phyloP scores from a whole-genome alignment of 2,888 invertebrate species.

The Apamea epomidion region DNA sequence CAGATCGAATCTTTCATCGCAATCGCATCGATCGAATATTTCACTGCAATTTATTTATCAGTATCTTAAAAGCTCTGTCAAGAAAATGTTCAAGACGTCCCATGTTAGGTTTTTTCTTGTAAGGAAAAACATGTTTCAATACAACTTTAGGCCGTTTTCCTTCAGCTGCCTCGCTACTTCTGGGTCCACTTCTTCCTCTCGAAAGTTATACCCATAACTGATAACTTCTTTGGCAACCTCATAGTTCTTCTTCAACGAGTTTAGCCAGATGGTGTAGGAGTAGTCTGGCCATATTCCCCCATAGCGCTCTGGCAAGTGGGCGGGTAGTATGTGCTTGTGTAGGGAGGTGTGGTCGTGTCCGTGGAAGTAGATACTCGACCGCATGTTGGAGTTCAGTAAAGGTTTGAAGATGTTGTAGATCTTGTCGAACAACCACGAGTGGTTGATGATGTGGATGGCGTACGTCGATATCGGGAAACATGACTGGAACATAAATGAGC shows the following conservation, averaged over 20 bases:
- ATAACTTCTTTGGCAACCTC: conserved; percentile 91
- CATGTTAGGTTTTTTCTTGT: background rate
- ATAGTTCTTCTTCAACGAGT: conserved; percentile 90
- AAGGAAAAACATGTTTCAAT: conserved; percentile 61
- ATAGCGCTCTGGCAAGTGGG: conserved; percentile 93
- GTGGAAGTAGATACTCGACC: conserved; percentile 92
- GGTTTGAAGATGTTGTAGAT: conserved; percentile 95
- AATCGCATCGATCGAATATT: too few species aligned
- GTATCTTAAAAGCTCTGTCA: background rate
- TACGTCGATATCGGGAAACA: conserved; percentile 93
- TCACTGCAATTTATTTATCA: background rate
- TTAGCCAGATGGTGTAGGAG: conserved; percentile 94
- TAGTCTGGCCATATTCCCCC: conserved; percentile 93
- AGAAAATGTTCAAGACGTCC: background rate
- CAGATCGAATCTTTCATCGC: too few species aligned
- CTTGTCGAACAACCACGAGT: conserved; percentile 95
- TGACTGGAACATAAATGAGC: conserved; percentile 84
- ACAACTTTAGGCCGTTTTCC: conserved; percentile 79
- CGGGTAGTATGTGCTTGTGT: conserved; percentile 93
- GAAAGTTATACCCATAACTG: conserved; percentile 91
- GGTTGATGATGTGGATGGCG: conserved; percentile 94
- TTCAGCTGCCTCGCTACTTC: conserved; percentile 82
- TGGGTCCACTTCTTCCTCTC: conserved; percentile 81
- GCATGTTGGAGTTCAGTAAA: conserved; percentile 92
- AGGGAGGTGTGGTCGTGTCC: conserved; percentile 93